Evolutionary conservation across 2,113 vertebrate genomes (phyloP), one percentile per base, ranked within the genome.

Genomic region (Ellobius talpinus): DNA sequence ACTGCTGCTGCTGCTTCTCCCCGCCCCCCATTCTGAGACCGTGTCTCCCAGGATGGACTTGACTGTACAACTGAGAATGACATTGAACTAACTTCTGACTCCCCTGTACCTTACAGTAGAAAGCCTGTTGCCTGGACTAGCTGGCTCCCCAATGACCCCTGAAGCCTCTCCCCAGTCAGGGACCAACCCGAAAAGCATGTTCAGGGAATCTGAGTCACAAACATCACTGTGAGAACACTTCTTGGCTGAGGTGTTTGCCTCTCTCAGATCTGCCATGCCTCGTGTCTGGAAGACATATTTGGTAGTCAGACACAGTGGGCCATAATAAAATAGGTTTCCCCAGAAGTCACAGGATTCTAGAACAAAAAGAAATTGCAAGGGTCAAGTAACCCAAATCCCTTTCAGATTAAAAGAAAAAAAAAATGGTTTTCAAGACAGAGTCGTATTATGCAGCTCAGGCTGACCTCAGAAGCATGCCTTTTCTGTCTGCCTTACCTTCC

Each of bases 201-300:
- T 95, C 24, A 12, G 70, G 68, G 45, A 97, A 77, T 90, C n/a
- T 66, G 47, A 58, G 39, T 81, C 88, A 87, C 42, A 55, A 93
- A 95, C 87, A 74, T 23, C 55, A 94, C 77, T 66, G 74, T 91
- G 82, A 81, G 82, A 89, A 73, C 0, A 4, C 39, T 50, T 8
- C 63, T 89, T 65, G 13, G 66, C 66, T 68, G 39, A 50, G 78
- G 63, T 50, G 29, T 86, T 95, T 24, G 65, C 58, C 86, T 91
- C 50, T 95, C 26, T 85, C 50, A 73, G 77, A 88, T 79, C 70
- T 61, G 45, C 82, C 73, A 42, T 66, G 36, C 81, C 29, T 66
- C 47, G 52, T 50, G 73, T 70, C 87, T 65, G 55, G 26, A 85
- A 93, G 50, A 85, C 66, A 42, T 5, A 24, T 76, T 86, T 17